A percentile compares a stretch with the other conserved stretches of the same genome.
Evolutionary conservation across 2,888 invertebrate genomes (phyloP).

Genomic region (Caenorhabditis sinica): DNA sequence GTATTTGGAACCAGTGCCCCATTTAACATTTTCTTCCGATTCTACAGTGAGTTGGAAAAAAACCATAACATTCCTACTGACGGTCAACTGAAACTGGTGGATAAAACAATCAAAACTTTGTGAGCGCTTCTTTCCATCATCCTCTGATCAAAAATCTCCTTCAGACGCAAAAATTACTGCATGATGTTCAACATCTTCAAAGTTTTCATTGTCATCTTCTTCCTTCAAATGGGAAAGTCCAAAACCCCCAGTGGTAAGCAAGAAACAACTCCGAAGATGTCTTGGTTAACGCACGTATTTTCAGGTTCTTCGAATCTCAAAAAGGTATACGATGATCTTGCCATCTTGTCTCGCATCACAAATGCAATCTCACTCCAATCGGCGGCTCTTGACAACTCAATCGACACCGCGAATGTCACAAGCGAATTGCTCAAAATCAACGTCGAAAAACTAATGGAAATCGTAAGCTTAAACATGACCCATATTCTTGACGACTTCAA

Average conservation of each 20-base stretch:
- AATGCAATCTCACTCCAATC: constrained; percentile 7
- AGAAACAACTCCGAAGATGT: not conserved
- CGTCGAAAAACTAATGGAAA: not conserved
- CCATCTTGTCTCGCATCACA: constrained; percentile 11
- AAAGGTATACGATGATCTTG: not conserved
- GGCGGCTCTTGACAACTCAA: not conserved
- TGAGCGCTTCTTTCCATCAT: not conserved
- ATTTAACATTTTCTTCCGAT: no score
- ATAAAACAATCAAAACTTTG: not conserved
- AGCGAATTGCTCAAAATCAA: constrained; percentile 1
- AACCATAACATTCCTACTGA: no score
- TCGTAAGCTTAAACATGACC: not conserved
- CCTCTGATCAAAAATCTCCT: not conserved
- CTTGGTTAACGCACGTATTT: not conserved
- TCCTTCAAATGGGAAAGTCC: not conserved
- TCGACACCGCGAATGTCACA: not conserved
- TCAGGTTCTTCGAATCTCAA: not conserved
- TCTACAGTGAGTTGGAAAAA: no score
- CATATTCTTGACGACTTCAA: not conserved
- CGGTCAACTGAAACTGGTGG: not conserved
- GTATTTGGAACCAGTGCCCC: no score
- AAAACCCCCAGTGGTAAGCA: not conserved
- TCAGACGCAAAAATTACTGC: not conserved
- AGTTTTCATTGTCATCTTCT: not conserved
- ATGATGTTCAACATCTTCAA: not conserved